Conservation (phyloP, 2,113 vertebrate genomes). For the Suricata suricatta region DNA sequence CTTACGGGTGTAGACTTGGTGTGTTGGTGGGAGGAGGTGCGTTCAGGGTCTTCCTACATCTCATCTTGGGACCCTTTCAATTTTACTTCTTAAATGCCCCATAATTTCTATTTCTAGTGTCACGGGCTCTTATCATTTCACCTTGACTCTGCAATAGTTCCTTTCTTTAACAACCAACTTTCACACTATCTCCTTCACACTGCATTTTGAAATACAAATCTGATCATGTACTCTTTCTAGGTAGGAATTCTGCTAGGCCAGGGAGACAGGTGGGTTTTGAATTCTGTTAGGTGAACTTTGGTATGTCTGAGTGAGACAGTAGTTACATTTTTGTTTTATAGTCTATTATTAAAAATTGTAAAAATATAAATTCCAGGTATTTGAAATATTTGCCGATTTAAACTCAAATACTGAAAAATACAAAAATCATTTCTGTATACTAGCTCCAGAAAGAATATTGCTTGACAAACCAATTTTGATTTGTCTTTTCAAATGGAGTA, state of each 20-base stretch:
- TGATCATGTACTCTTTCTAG: neutral
- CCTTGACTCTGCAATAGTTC: neutral
- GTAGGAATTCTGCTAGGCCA: neutral
- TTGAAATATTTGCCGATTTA: neutral
- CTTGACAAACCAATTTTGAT: neutral
- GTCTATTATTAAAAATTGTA: neutral
- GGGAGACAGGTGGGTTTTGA: neutral
- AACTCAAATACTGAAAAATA: neutral
- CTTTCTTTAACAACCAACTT: neutral
- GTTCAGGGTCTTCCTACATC: neutral
- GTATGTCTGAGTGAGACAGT: neutral
- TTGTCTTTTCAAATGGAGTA: neutral
- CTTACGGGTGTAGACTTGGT: neutral
- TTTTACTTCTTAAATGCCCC: neutral
- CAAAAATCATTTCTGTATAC: neutral
- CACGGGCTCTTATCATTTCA: neutral
- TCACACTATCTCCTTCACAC: neutral
- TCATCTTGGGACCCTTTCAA: neutral
- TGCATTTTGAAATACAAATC: neutral
- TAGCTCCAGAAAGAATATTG: neutral
- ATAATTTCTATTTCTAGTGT: neutral
- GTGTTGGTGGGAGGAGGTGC: neutral
- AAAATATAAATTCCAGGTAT: neutral
- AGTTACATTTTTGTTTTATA: neutral
- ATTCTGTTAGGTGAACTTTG: neutral